phyloP scores from a whole-genome alignment of 2,888 invertebrate genomes.

The Sinotaia quadrata region DNA sequence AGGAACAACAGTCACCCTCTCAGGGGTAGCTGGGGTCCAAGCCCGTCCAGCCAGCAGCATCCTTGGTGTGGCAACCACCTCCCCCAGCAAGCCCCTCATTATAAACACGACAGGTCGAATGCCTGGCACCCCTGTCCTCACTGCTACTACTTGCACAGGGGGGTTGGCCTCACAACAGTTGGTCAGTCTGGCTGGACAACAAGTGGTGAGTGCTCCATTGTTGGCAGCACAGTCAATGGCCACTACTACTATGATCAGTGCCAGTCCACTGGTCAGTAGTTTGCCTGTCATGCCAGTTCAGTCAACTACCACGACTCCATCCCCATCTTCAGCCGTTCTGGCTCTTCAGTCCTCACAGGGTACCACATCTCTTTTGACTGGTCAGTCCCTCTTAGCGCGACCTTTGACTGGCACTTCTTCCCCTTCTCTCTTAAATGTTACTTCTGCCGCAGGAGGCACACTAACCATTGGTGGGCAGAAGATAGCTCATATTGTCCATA shows the following conservation, averaged over 20 bases:
- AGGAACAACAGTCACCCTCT: constrained; percentile 11
- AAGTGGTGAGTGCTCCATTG: constrained; percentile 14
- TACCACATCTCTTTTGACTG: constrained; percentile 30
- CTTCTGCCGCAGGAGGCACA: constrained; percentile 1
- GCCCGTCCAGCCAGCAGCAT: constrained; percentile 21
- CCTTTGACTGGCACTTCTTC: constrained; percentile 23
- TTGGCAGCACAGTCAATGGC: constrained; percentile 25
- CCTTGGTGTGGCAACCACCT: constrained; percentile 8
- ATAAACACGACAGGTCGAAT: constrained; percentile 24
- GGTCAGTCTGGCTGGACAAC: constrained; percentile 13
- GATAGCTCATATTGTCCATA: constrained; percentile 28
- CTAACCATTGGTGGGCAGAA: constrained; percentile 21
- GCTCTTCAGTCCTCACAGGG: constrained; percentile 24
- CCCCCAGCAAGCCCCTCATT: constrained; percentile 23
- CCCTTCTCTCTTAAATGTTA: constrained; percentile 31
- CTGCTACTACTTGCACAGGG: constrained; percentile 4
- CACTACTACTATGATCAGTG: constrained; percentile 21
- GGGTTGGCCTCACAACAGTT: constrained; percentile 10
- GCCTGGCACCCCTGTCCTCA: constrained; percentile 7
- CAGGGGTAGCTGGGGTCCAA: constrained; percentile 13
- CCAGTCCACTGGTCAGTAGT: neutral
- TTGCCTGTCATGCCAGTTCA: constrained; percentile 12
- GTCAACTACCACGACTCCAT: neutral
- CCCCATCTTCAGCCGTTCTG: constrained; percentile 23
- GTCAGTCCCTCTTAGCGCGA: constrained; percentile 30